Evolutionary conservation across 1,140 invertebrate species (phyloP).

Genomic region (Drosophila melanica): DNA sequence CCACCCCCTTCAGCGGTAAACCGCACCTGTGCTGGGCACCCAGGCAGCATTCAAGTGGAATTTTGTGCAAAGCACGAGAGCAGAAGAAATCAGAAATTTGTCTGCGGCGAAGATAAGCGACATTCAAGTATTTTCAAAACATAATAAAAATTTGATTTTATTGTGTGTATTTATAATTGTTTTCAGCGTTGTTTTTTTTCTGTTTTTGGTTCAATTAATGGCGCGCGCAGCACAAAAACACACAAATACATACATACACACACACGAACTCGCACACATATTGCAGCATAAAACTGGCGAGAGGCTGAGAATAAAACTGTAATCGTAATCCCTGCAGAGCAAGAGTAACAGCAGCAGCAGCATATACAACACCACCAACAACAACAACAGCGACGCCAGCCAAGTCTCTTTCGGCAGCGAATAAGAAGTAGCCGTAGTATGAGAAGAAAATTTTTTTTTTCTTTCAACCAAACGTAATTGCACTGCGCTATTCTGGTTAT

Average conservation of each 20-base stretch:
- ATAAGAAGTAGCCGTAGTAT: constrained; percentile 59
- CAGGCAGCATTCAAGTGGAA: constrained; percentile 61
- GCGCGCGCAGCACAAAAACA: constrained; percentile 67
- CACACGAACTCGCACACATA: constrained; percentile 41
- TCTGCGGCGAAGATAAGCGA: constrained; percentile 19
- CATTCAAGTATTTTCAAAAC: constrained; percentile 80
- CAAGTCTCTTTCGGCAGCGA: constrained; percentile 53
- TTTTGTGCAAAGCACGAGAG: constrained; percentile 21
- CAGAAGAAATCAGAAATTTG: constrained; percentile 46
- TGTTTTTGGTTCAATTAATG: constrained; percentile 72
- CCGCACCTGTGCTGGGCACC: constrained; percentile 41
- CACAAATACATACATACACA: constrained; percentile 16
- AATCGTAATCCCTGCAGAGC: constrained; percentile 72
- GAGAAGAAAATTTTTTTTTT: constrained; percentile 62
- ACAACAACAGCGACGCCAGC: constrained; percentile 50
- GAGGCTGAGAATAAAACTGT: constrained; percentile 70
- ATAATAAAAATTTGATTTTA: constrained; percentile 76
- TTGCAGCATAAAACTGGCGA: constrained; percentile 69
- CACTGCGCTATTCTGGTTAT: constrained; percentile 42
- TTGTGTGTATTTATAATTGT: constrained; percentile 78
- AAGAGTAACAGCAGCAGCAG: constrained; percentile 44
- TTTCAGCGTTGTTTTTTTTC: constrained; percentile 48
- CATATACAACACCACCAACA: constrained; percentile 46
- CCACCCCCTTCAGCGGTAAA: not conserved
- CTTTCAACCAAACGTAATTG: constrained; percentile 71